phyloP scores from a whole-genome alignment of 2,113 vertebrate species.

The Glaucidium brasilianum region DNA sequence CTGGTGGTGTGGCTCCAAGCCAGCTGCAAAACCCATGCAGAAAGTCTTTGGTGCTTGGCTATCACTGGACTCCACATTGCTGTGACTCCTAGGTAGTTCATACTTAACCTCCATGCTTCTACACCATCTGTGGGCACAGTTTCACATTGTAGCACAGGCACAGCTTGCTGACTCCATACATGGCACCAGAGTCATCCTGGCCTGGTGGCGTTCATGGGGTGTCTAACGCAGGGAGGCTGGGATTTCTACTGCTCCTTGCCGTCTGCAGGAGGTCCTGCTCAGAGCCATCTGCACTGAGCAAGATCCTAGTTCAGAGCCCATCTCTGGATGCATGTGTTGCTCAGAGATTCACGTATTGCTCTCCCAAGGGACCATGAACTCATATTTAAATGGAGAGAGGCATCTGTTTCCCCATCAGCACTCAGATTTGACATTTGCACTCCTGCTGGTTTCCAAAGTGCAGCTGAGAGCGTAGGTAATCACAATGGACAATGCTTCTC shows the following conservation, averaged over 20 bases:
- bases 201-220: background rate
- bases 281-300: background rate
- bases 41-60: background rate
- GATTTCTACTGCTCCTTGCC: background rate
- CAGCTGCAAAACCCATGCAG: background rate
- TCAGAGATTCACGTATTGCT: background rate
- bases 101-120: accelerated
- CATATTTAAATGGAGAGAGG: background rate
- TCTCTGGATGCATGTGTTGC: background rate
- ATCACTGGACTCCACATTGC: background rate
- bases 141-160: background rate
- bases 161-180: accelerated
- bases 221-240: background rate
- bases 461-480: background rate
- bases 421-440: background rate
- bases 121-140: background rate
- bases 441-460: background rate
- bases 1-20: background rate
- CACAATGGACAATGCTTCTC: conserved; percentile 46
- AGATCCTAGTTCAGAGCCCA: background rate
- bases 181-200: background rate
- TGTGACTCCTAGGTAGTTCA: background rate
- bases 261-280: background rate
- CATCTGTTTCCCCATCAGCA: background rate
- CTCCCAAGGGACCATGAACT: background rate